These are phyloP conservation scores for Diorhabda carinulata DNA, from an alignment of 1,140 invertebrate species.

Conservation along the genomic window DNA sequence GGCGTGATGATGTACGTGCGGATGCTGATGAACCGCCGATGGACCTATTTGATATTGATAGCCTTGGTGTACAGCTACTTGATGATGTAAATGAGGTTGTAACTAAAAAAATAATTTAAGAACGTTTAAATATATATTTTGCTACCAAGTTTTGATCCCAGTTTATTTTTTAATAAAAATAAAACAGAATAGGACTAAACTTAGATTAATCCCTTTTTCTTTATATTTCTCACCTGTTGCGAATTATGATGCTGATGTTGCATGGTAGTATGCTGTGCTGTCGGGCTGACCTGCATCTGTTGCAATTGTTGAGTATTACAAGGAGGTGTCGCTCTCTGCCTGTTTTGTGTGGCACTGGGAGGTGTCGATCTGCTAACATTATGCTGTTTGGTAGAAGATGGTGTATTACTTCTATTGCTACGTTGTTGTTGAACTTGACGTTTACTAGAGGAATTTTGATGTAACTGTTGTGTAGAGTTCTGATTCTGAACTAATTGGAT, in stretches of 20 bases:
- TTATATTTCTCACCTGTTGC: slow-evolving; percentile 25
- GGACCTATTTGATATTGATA: slow-evolving; percentile 44
- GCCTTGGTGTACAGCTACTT: slow-evolving; percentile 47
- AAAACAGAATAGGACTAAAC: too few species aligned
- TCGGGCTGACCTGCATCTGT: slow-evolving; percentile 41
- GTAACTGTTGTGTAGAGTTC: neutral
- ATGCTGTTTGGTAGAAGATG: slow-evolving; percentile 39
- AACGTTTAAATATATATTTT: too few species aligned
- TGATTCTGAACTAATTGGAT: slow-evolving; percentile 37
- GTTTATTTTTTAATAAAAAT: too few species aligned
- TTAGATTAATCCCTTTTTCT: too few species aligned
- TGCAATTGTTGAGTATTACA: slow-evolving; percentile 40
- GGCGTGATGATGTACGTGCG: slow-evolving; percentile 53
- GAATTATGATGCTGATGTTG: slow-evolving; percentile 36
- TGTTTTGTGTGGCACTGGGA: slow-evolving; percentile 35
- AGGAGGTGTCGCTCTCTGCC: slow-evolving; percentile 47
- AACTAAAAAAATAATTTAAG: slow-evolving; percentile 33
- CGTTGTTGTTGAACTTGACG: slow-evolving; percentile 43
- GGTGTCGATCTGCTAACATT: slow-evolving; percentile 40
- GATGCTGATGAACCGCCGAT: slow-evolving; percentile 49
- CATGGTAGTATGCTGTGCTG: slow-evolving; percentile 28
- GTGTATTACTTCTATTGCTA: slow-evolving; percentile 40
- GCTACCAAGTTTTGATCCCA: too few species aligned
- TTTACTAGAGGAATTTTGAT: slow-evolving; percentile 37
- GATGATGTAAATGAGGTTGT: slow-evolving; percentile 45